Evolutionary conservation across 1,140 invertebrate species (phyloP), one percentile per base, ranked within the genome.

Genomic region (Drosophila saltans): DNA sequence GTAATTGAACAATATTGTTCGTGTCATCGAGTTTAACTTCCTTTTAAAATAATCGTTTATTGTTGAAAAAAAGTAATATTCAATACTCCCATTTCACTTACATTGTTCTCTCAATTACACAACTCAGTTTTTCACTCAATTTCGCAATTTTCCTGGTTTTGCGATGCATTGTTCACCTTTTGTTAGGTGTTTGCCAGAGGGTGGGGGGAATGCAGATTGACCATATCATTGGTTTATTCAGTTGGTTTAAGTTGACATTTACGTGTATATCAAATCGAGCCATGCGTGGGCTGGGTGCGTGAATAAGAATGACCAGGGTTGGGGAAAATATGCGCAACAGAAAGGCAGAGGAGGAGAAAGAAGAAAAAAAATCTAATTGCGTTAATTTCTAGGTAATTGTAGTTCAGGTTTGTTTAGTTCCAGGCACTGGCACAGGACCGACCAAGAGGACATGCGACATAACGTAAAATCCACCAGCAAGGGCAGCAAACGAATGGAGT

Each of bases 371-470:
- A 57, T 58, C 33, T 88, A 86, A 86, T 88, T 86, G 83, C 84
- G 83, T 86, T 86, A 86, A 86, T 86, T 88, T 83, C 72, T 70
- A 73, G 71, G 80, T 83, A 86, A 86, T 86, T 86, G 83, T 80
- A 72, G 72, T 66, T 63, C 61, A 52, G 66, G 16, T 36, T 41
- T 56, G 71, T 55, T 45, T 5, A 16, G 69, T 55, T 36, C 33
- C 33, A 36, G 33, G 33, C 33, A 36, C 33, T 65, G 16, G 16
- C 68, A 69, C 64, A 63, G 41, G 66, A 45, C 59, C 43, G 41
- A 66, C 41, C 74, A 68, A 69, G 78, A 85, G 72, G 78, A 85
- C 81, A 81, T 74, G 81, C 78, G 74, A 70, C 70, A 16, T 16
- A 80, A 88, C 69, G 67, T 75, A 69, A 86, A 48, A 24, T 48